Percentiles rank a stretch among this genome's conserved stretches.
phyloP scores from a whole-genome alignment of 2,113 vertebrate species.

The Eidolon helvum region DNA sequence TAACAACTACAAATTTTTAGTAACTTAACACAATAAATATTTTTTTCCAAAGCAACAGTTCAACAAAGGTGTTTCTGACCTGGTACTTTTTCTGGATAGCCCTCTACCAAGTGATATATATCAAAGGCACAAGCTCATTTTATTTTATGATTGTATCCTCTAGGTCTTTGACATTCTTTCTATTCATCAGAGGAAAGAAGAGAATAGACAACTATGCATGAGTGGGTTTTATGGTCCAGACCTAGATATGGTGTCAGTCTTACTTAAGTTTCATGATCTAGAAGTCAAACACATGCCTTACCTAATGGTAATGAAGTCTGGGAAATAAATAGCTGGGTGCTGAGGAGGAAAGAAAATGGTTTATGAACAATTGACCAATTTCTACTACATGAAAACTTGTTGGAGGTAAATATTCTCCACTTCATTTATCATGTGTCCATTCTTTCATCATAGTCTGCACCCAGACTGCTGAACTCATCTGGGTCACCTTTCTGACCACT shows the following conservation, averaged over 20 bases:
- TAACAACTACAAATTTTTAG: neutral
- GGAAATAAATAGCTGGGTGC: neutral
- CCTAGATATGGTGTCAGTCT: neutral
- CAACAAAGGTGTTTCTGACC: neutral
- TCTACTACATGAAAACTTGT: neutral
- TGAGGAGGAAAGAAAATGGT: neutral
- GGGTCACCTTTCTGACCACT: neutral
- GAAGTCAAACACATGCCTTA: neutral
- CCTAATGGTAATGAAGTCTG: neutral
- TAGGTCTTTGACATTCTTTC: neutral
- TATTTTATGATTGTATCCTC: neutral
- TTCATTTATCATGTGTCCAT: fast-evolving
- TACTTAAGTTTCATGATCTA: neutral
- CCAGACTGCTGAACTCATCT: neutral
- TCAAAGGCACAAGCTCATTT: neutral
- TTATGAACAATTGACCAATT: neutral
- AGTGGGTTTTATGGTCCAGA: neutral
- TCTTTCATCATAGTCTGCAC: too few relatives aligned
- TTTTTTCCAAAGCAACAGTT: neutral
- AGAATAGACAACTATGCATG: neutral
- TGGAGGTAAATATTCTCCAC: neutral
- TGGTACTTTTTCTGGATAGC: neutral
- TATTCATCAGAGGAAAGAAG: neutral
- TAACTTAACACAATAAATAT: neutral
- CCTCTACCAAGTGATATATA: neutral